phyloP scores from a whole-genome alignment of 53 echinoderm and acorn worm genomes.

The Hippasteria phrygiana region DNA sequence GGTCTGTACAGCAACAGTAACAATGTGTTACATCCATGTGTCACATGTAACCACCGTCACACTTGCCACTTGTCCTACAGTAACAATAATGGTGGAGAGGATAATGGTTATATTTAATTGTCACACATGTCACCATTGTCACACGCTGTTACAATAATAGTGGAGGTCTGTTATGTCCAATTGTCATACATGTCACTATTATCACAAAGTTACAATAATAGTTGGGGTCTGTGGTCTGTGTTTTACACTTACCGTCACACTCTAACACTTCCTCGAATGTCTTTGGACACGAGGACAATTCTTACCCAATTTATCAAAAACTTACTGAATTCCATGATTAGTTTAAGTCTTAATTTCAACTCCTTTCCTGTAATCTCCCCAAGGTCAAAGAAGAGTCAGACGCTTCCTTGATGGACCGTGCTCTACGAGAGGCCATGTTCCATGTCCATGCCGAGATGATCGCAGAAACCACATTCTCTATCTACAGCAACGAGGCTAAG shows the following conservation, averaged over 20 bases:
- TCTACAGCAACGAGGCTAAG: conserved; percentile 76
- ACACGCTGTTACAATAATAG: not conserved
- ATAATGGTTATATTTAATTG: no score
- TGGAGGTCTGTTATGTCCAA: not conserved
- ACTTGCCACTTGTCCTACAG: not conserved
- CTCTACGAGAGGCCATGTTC: conserved; percentile 85
- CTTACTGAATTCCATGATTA: no score
- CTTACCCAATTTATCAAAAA: no score
- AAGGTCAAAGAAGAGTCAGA: conserved; percentile 37
- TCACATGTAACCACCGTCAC: not conserved
- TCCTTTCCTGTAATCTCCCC: not conserved
- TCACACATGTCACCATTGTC: not conserved
- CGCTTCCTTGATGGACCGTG: conserved; percentile 71
- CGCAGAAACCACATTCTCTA: conserved; percentile 76
- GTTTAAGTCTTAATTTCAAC: no score
- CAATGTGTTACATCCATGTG: not conserved
- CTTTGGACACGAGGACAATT: no score
- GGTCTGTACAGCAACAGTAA: no score
- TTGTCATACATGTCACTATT: not conserved
- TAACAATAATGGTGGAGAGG: not conserved
- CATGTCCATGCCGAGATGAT: conserved; percentile 91
- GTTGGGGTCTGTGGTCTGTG: not conserved
- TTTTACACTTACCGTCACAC: no score
- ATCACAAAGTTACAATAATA: not conserved
- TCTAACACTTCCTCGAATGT: no score